phyloP scores from a whole-genome alignment of 2,797 vertebrate species.

The Enteromius anoplus region DNA sequence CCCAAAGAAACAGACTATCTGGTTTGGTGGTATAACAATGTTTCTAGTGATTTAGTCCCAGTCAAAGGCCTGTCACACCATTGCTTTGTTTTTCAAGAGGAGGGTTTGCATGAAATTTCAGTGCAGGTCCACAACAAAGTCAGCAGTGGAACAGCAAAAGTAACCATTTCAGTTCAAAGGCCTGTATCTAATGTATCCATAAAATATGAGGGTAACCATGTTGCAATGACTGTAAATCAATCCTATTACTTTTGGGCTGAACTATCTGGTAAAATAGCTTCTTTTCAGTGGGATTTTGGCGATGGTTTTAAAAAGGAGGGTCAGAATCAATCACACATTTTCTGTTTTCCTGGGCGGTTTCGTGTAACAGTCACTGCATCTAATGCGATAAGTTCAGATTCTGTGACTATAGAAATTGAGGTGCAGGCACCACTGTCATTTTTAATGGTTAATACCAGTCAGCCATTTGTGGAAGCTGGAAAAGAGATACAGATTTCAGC shows the following conservation, averaged over 20 bases:
- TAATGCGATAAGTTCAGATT: constrained; percentile 72
- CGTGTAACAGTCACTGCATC: constrained; percentile 68
- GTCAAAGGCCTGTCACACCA: constrained; percentile 58
- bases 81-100: constrained; percentile 73
- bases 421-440: constrained; percentile 69
- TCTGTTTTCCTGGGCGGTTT: constrained; percentile 67
- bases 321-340: constrained; percentile 70
- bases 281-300: constrained; percentile 80
- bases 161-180: constrained; percentile 68
- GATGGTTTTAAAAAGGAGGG: constrained; percentile 67
- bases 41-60: constrained; percentile 25
- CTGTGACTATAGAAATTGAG: constrained; percentile 60
- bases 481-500: constrained; percentile 71
- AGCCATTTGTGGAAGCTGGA: constrained; percentile 62
- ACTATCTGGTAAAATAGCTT: constrained; percentile 63
- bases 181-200: constrained; percentile 67
- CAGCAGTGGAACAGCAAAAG: constrained; percentile 67
- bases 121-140: constrained; percentile 73
- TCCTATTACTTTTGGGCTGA: constrained; percentile 69
- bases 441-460: constrained; percentile 67
- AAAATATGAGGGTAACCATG: constrained; percentile 54
- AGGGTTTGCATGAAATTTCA: constrained; percentile 70
- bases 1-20: constrained; percentile 64
- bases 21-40: constrained; percentile 71
- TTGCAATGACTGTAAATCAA: constrained; percentile 62